These are phyloP conservation scores for Saccostrea glomerata DNA, from an alignment of 1,140 invertebrate genomes.

Conservation along the genomic window DNA sequence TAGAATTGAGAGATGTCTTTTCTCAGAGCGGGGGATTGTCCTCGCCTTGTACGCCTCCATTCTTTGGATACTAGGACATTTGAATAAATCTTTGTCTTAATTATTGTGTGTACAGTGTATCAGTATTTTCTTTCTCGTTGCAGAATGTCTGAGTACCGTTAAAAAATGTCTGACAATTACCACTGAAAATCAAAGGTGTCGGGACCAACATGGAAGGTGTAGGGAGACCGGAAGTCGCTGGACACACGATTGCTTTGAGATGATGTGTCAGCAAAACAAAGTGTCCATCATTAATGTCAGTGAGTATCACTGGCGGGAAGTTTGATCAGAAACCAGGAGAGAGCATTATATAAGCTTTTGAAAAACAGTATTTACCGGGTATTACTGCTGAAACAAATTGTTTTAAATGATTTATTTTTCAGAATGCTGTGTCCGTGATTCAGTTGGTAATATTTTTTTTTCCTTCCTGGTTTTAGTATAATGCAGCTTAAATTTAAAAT, in stretches of 20 bases:
- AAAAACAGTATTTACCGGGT: no score
- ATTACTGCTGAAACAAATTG: no score
- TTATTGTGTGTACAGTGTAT: background rate
- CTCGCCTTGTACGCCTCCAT: no score
- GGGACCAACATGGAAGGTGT: background rate
- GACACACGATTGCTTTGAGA: background rate
- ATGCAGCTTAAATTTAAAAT: background rate
- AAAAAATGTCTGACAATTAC: background rate
- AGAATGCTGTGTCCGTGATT: constrained; percentile 16
- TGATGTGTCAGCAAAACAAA: background rate
- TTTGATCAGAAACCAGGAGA: background rate
- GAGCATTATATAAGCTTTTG: background rate
- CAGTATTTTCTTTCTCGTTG: background rate
- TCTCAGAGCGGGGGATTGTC: no score
- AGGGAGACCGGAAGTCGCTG: background rate
- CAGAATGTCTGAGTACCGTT: background rate
- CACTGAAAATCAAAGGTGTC: constrained; percentile 3
- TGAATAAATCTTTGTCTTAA: no score
- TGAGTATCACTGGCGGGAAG: background rate
- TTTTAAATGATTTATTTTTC: background rate
- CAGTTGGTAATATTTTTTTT: background rate
- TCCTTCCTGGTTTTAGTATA: no score
- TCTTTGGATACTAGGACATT: no score
- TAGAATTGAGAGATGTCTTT: no score
- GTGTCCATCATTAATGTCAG: background rate